Base-by-base conservation (phyloP, 2,888 invertebrate species). In the Oscheius myriophilus region DNA sequence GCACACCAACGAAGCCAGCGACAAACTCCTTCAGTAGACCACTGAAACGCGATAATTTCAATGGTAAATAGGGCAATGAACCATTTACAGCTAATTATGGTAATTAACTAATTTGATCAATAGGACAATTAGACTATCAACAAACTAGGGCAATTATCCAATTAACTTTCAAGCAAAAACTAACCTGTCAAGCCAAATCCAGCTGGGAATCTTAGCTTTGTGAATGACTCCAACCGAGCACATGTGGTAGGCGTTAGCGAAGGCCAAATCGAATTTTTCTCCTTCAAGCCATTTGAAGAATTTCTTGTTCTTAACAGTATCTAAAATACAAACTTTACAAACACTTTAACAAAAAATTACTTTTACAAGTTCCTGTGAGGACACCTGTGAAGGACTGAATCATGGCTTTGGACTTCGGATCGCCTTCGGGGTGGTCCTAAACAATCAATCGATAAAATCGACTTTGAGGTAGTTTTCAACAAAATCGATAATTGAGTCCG, bases 1-100 rank as follows among this genome's bases (percentile, higher is more conserved):
- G 83, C 0, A 80, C 77, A 12, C 84, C 84, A 39, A 73, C 45
- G 0, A 67, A 55, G 14, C 67, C 23, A 12, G 82, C 82, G 6
- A 84, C 80, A 25, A 53, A 67, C 39, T 82, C 82, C 70, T 76
- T 67, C 18, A 83, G 51, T n/a, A 72, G 66, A 12, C 78, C 80
- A 69, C 75, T 68, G 70, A 57, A 57, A 39, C 26, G 16, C n/a
- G 4, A 11, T 54, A 11, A 6, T 23, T 25, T 52, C 25, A 23
- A 23, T 52, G 21, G 21, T 16, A 51, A 21, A 51, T n/a, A 12
- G 51, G 51, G 7, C 16, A 52, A 23, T 21, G n/a, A n/a, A n/a
- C n/a, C n/a, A n/a, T n/a, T n/a, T n/a, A n/a, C n/a, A n/a, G n/a
- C n/a, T n/a, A n/a, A n/a, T n/a, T n/a, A n/a, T n/a, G n/a, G n/a